Base-by-base conservation (phyloP, 2,888 invertebrate species). In the Netelia inedita region DNA sequence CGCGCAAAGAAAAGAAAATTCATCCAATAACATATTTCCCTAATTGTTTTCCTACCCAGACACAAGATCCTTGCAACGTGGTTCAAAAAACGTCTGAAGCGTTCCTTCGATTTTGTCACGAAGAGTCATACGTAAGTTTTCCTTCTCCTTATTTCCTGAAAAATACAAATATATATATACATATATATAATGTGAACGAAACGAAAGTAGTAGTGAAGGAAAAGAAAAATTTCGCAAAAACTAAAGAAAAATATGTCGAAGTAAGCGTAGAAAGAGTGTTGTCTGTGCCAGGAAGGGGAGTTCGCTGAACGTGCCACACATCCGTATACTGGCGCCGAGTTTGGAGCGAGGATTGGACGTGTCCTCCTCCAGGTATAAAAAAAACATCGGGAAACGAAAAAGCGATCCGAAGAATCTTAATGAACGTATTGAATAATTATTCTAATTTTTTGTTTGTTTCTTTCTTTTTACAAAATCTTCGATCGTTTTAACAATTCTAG, bases 251-350 rank as follows among this genome's bases (percentile, higher is more conserved):
- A 63, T 53, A 8, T 75, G 61, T 75, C 50, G 23, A 82, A 82
- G 50, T 78, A 72, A 88, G 88, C 81, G 89, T 89, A 88, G 89
- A 90, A 89, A 89, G 89, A 89, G 88, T 90, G 85, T 92, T 92
- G 87, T 92, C 85, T 93, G 88, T 90, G 87, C 83, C 81, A 92
- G 93, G 93, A 96, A 96, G 95, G 95, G 95, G 95, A 96, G 96
- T 95, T 95, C 96, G 94, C 95, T 96, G 95, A 95, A 96, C 94
- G 95, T 97, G 89, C 97, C 97, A 88, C 97, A 97, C 95, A 97
- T 97, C 93, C 96, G 97, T 92, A 96, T 97, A 92, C 95, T 97
- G 95, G 97, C 97, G 93, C 96, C 97, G 91, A 97, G 97, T 94
- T 95, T 97, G 95, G 97, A 97, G 95, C 95, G 96, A 92, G 97